Evolutionary conservation across 2,797 vertebrate genomes (phyloP), one percentile per base, ranked within the genome.

Genomic region (Sciaenops ocellatus): DNA sequence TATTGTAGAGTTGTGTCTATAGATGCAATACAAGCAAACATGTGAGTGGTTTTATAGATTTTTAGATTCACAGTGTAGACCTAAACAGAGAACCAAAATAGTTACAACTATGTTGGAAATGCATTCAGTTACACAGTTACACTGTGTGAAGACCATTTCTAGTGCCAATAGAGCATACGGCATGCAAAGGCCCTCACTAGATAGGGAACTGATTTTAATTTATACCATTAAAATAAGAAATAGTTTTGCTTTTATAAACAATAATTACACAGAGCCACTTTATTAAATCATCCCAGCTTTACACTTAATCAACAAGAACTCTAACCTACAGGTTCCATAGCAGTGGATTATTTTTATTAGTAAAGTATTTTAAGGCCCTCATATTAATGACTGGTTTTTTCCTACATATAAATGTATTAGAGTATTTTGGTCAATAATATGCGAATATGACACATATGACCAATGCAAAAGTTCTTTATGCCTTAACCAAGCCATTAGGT

Each of bases 111-210:
- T 41, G 9, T 10, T 51, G 13, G 13, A 52, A 63, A 69, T 22
- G 13, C 12, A 63, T 38, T 71, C 13, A 69, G 46, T 68, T 41
- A 16, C n/a, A 12, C 13, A 69, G 46, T 68, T 41, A 16, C n/a
- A 12, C 34, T 24, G 6, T n/a, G 16, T 18, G 1, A 62, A 63
- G 34, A 54, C 17, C 9, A 26, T 38, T 34, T 16, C 12, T 56
- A 13, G 7, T 28, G 13, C 4, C 20, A 20, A 10, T 34, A 55
- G 38, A 61, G 41, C 20, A 3, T 22, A 42, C 20, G n/a, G 38
- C 22, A 54, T 6, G 5, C 13, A 63, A 76, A 78, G 28, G 28
- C 57, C 9, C 4, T 41, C 28, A 41, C 55, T 41, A 50, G 8
- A 61, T 1, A 50, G 17, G 20, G 3, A 52, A 51, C 6, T 42